Percentiles rank a stretch among this genome's conserved stretches.
These are phyloP conservation scores for Hemichromis elongatus DNA, from an alignment of 2,113 vertebrate genomes.

Conservation along the genomic window DNA sequence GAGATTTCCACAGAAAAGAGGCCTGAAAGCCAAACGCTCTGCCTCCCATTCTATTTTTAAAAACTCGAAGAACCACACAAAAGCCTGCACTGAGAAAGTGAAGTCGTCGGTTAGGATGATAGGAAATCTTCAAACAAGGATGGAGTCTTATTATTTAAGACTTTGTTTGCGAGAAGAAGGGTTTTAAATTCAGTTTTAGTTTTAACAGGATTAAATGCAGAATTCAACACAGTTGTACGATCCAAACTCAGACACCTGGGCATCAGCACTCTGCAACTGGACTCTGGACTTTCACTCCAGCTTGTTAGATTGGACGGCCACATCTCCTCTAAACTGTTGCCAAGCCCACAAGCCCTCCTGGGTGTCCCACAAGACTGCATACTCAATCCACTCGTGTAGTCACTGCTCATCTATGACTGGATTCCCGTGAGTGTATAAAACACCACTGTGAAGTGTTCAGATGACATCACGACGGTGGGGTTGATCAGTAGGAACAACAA, in stretches of 20 bases:
- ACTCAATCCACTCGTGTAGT: background rate
- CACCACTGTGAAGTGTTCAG: background rate
- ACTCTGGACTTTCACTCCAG: background rate
- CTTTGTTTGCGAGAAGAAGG: background rate
- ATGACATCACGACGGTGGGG: too few relatives aligned
- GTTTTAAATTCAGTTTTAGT: background rate
- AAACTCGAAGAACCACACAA: background rate
- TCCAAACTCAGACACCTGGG: background rate
- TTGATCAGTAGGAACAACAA: too few relatives aligned
- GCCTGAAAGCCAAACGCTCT: background rate
- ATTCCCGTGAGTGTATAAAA: background rate
- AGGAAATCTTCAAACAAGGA: background rate
- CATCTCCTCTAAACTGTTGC: background rate
- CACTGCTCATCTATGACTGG: background rate
- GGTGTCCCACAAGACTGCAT: background rate
- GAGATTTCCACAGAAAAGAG: background rate
- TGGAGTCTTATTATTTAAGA: background rate
- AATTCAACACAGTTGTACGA: background rate
- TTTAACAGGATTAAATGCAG: background rate
- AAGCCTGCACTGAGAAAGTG: background rate
- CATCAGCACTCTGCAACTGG: background rate
- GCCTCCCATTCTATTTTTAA: background rate
- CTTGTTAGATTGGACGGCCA: background rate
- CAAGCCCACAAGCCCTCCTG: too few relatives aligned
- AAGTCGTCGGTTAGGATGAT: background rate